Evolutionary conservation across 2,113 vertebrate genomes (phyloP).

Genomic region (Myotis davidii): DNA sequence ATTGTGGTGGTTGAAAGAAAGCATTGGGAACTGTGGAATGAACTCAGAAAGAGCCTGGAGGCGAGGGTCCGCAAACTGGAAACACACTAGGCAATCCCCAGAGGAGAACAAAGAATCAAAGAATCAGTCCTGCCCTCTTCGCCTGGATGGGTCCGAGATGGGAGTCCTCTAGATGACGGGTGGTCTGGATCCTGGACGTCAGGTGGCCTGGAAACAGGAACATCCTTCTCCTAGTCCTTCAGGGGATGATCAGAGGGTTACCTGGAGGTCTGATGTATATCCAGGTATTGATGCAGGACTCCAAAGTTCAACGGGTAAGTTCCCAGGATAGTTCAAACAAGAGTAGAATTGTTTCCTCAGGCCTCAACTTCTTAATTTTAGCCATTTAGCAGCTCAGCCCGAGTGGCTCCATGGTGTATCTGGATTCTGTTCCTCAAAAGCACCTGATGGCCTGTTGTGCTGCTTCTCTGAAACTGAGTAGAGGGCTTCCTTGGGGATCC

Average conservation of each 20-base stretch:
- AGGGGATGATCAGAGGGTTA: background rate
- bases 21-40: background rate
- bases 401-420: background rate
- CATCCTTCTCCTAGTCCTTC: background rate
- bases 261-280: background rate
- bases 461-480: background rate
- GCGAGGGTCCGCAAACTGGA: background rate
- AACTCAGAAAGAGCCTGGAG: background rate
- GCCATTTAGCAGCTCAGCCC: background rate
- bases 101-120: background rate
- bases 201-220: background rate
- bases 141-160: background rate
- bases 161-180: background rate
- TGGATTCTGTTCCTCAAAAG: background rate
- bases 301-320: background rate
- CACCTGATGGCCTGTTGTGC: background rate
- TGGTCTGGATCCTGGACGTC: background rate
- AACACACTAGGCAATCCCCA: background rate
- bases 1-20: background rate
- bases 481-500: background rate
- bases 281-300: background rate
- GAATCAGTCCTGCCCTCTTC: background rate
- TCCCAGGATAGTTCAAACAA: background rate
- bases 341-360: background rate
- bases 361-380: background rate